A percentile compares a stretch with the other conserved stretches of the same genome.
Conservation (phyloP, 2,797 vertebrate species). For the Poecilia velifera region DNA sequence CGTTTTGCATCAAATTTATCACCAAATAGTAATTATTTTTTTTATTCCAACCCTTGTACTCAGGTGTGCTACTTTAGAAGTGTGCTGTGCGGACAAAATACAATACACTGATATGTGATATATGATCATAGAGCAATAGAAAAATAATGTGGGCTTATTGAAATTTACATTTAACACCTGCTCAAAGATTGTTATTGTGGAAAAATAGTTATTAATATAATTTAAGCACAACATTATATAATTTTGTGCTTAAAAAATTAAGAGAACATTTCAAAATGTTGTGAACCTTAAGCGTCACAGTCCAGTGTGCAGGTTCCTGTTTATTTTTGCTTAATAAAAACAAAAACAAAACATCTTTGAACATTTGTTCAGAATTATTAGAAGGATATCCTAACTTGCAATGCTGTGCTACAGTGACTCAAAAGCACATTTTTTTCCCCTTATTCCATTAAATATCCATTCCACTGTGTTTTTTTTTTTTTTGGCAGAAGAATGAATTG, state of each 20-base stretch:
- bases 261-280: neutral
- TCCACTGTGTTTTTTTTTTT: conserved; percentile 17
- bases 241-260: too few relatives aligned
- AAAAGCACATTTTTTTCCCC: conserved; percentile 6
- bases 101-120: neutral
- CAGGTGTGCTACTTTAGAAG: neutral
- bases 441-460: conserved; percentile 12
- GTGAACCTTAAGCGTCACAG: neutral
- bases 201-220: too few relatives aligned
- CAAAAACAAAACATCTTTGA: conserved; percentile 17
- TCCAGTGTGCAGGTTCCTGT: neutral
- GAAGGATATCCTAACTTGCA: conserved; percentile 39
- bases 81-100: neutral
- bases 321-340: neutral
- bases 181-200: too few relatives aligned
- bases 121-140: neutral
- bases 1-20: conserved; percentile 37
- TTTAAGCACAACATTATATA: neutral
- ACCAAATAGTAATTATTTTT: neutral
- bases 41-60: neutral
- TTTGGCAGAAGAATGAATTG: conserved; percentile 22
- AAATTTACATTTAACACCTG: too few relatives aligned
- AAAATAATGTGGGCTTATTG: neutral
- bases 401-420: conserved; percentile 26
- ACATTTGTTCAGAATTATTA: conserved; percentile 39